Conservation (phyloP, 2,888 invertebrate species). For the Oligia latruncula region DNA sequence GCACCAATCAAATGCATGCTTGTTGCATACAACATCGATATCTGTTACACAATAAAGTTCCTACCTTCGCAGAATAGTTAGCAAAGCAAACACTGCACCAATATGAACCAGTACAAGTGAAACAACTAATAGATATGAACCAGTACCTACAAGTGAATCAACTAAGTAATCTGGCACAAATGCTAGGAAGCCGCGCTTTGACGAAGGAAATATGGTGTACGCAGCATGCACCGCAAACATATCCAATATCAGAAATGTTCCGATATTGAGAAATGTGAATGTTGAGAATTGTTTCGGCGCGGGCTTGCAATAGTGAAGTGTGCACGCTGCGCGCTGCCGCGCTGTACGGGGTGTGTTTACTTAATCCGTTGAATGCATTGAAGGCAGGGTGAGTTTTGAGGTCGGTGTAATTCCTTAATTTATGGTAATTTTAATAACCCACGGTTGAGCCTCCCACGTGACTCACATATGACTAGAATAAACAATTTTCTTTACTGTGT, state of each 20-base stretch:
- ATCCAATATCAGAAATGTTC: background rate
- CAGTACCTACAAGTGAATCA: background rate
- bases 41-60: background rate
- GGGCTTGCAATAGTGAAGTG: background rate
- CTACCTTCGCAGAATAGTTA: background rate
- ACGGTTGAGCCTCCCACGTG: background rate
- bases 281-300: background rate
- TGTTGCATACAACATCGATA: background rate
- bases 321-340: background rate
- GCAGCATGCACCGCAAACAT: background rate
- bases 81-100: background rate
- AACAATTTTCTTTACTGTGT: background rate
- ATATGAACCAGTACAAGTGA: background rate
- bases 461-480: background rate
- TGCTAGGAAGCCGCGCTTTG: background rate
- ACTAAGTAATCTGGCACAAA: background rate
- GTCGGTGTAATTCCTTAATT: background rate
- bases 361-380: background rate
- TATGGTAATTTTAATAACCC: background rate
- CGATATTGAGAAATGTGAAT: too few relatives aligned
- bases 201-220: background rate
- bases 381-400: background rate
- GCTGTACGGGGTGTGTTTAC: too few relatives aligned
- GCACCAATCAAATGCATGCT: background rate
- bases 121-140: background rate